These are phyloP conservation scores for Thamnophis sirtalis DNA, from an alignment of 2,113 vertebrate species.

Conservation along the genomic window DNA sequence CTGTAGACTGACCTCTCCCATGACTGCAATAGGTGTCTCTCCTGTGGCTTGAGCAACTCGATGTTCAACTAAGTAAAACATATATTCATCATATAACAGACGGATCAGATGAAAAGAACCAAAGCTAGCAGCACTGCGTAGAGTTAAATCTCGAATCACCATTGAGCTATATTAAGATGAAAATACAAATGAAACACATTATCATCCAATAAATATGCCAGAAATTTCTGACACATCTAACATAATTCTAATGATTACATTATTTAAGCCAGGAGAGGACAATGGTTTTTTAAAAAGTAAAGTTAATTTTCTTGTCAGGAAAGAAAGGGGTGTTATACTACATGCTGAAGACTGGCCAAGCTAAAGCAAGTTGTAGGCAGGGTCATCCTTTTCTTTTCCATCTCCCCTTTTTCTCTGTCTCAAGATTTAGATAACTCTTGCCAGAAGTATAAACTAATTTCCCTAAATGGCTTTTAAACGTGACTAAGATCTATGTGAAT, in stretches of 20 bases:
- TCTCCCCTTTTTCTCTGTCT: background rate
- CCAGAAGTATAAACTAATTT: background rate
- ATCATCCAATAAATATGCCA: background rate
- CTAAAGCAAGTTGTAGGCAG: background rate
- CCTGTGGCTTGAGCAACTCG: slow-evolving; percentile 82
- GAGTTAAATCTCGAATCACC: slow-evolving; percentile 82
- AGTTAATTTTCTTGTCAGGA: background rate
- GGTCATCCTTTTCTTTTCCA: background rate
- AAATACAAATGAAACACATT: slow-evolving; percentile 34
- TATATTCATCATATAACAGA: slow-evolving; percentile 80
- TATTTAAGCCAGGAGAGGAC: background rate
- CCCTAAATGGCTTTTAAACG: background rate
- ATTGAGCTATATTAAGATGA: slow-evolving; percentile 73
- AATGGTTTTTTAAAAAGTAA: background rate
- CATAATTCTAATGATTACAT: background rate
- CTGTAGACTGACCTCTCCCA: slow-evolving; percentile 77
- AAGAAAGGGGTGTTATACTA: background rate
- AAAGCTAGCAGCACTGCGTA: slow-evolving; percentile 83
- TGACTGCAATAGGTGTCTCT: slow-evolving; percentile 81
- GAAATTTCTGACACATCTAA: slow-evolving; percentile 29
- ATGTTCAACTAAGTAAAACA: slow-evolving; percentile 84
- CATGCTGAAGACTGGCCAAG: background rate
- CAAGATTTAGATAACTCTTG: background rate
- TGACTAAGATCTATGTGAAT: background rate
- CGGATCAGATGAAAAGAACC: slow-evolving; percentile 84